These are phyloP conservation scores for Quadriops clusia DNA, from an alignment of 2,888 invertebrate species.

Conservation along the genomic window DNA sequence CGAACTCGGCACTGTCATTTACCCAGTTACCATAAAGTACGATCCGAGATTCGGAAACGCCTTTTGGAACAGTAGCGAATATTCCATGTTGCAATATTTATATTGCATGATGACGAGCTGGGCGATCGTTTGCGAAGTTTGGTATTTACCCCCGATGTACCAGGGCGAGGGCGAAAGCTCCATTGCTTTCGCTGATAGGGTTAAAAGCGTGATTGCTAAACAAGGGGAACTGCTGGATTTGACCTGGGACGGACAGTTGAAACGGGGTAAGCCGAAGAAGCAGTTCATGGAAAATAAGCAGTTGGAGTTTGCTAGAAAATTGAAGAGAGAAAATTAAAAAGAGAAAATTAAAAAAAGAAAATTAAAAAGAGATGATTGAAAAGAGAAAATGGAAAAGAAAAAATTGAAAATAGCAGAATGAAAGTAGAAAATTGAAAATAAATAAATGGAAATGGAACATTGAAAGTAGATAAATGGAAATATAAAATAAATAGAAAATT, in stretches of 20 bases:
- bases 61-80: slow-evolving; percentile 96
- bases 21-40: slow-evolving; percentile 98
- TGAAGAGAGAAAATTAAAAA: slow-evolving; percentile 75
- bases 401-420: too few species aligned
- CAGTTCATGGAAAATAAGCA: slow-evolving; percentile 92
- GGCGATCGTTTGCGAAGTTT: slow-evolving; percentile 98
- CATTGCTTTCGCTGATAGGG: slow-evolving; percentile 92
- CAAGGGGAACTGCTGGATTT: slow-evolving; percentile 95
- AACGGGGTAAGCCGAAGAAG: slow-evolving; percentile 87
- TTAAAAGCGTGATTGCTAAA: slow-evolving; percentile 87
- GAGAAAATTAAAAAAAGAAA: too few species aligned
- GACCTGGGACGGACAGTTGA: slow-evolving; percentile 96
- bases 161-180: slow-evolving; percentile 68
- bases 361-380: too few species aligned
- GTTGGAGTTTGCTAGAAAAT: slow-evolving; percentile 81
- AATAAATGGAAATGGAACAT: too few species aligned
- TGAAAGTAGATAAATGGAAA: too few species aligned
- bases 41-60: slow-evolving; percentile 97
- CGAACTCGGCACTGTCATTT: slow-evolving; percentile 94
- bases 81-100: slow-evolving; percentile 84
- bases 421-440: too few species aligned
- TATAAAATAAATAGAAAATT: too few species aligned
- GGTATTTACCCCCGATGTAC: slow-evolving; percentile 94
- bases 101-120: slow-evolving; percentile 99
- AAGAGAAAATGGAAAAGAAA: too few species aligned